These are phyloP conservation scores for Acronicta psi DNA, from an alignment of 2,888 invertebrate species.

Conservation along the genomic window DNA sequence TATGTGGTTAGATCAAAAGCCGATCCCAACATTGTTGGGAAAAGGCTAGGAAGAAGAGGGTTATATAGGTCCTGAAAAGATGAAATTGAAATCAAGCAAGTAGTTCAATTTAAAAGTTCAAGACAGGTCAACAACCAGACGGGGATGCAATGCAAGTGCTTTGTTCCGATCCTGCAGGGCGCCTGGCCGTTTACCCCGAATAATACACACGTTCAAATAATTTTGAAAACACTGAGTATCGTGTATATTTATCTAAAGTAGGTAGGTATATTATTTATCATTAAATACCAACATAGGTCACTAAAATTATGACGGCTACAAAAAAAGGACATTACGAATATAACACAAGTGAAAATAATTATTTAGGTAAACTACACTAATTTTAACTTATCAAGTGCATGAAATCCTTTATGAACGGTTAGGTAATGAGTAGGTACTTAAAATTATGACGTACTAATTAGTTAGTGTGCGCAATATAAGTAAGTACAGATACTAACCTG, in stretches of 20 bases:
- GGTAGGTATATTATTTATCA: neutral
- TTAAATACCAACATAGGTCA: neutral
- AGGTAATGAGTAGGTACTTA: neutral
- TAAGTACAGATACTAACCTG: no score
- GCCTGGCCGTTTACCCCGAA: conserved; percentile 78
- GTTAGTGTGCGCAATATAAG: conserved; percentile 10
- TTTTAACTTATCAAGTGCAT: conserved; percentile 3
- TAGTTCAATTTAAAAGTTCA: conserved; percentile 49
- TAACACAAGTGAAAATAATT: no score
- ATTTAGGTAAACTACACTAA: neutral
- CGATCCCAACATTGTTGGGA: no score
- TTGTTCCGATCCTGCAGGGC: conserved; percentile 68
- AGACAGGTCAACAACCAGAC: conserved; percentile 82
- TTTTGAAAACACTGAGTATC: conserved; percentile 17
- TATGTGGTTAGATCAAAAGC: no score
- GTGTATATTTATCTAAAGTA: conserved; percentile 13
- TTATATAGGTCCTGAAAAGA: neutral
- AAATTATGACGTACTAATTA: conserved; percentile 15
- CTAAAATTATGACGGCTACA: conserved; percentile 6
- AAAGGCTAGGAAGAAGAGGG: no score
- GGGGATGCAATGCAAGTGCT: conserved; percentile 69
- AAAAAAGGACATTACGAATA: neutral
- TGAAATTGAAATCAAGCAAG: conserved; percentile 20
- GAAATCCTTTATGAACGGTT: conserved; percentile 11
- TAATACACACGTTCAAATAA: conserved; percentile 28